These are phyloP conservation scores for Melanocharis versteri DNA, from an alignment of 2,113 vertebrate genomes.

Conservation along the genomic window DNA sequence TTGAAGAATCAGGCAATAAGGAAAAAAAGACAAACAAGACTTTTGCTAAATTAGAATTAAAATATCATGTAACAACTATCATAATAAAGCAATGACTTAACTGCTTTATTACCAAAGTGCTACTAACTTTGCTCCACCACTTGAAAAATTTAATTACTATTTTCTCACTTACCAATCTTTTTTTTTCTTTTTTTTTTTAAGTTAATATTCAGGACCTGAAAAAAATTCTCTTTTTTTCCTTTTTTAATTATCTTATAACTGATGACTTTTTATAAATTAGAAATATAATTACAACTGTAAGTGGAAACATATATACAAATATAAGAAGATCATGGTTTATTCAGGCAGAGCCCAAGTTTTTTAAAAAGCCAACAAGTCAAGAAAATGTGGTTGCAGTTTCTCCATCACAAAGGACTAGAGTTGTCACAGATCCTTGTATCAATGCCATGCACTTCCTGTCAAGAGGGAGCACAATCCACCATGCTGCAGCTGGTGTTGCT, in stretches of 20 bases:
- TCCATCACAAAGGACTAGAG: not conserved
- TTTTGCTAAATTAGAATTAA: not conserved
- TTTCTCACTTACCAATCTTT: not conserved
- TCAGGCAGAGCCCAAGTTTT: not conserved
- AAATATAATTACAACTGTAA: not conserved
- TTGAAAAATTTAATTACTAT: not conserved
- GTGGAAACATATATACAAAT: not conserved
- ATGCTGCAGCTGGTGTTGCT: not conserved
- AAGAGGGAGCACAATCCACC: not conserved
- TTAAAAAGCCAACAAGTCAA: not conserved
- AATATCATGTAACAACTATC: not conserved
- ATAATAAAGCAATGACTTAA: not conserved
- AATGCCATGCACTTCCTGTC: not conserved
- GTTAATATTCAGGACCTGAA: not conserved
- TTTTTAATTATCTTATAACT: not conserved
- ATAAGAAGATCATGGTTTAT: not conserved
- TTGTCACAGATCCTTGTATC: not conserved
- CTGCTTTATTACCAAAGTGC: not conserved
- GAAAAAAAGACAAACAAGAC: not conserved
- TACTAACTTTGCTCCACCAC: not conserved
- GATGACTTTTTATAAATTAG: not conserved
- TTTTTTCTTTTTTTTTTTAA: not conserved
- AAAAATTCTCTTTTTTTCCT: not conserved
- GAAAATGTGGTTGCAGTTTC: not conserved
- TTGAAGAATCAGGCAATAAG: not conserved